Evolutionary conservation across 2,888 invertebrate species (phyloP).

Genomic region (Gymnocheta viridis): DNA sequence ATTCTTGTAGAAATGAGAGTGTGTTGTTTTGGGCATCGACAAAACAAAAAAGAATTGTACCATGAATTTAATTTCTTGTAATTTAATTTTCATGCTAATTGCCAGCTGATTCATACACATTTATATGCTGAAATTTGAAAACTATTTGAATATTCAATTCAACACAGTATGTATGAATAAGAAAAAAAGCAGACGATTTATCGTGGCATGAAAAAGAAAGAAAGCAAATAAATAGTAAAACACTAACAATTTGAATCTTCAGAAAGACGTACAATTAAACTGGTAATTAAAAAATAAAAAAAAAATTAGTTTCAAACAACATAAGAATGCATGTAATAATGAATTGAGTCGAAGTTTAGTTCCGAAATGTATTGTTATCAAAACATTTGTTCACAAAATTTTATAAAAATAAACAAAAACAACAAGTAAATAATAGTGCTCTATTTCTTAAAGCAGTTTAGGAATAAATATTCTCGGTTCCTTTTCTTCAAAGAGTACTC

Average conservation of each 20-base stretch:
- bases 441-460: too few relatives aligned
- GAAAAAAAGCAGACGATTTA: neutral
- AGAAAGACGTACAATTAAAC: too few relatives aligned
- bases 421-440: too few relatives aligned
- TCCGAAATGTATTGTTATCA: too few relatives aligned
- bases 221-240: too few relatives aligned
- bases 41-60: neutral
- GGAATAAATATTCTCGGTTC: too few relatives aligned
- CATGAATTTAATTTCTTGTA: conserved; percentile 11
- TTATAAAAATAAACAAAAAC: too few relatives aligned
- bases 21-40: conserved; percentile 12
- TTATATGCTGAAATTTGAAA: neutral
- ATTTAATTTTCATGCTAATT: conserved; percentile 16
- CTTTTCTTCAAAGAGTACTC: too few relatives aligned
- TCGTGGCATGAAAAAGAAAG: neutral
- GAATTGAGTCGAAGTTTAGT: too few relatives aligned
- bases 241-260: neutral
- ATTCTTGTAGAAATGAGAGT: neutral
- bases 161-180: neutral
- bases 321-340: too few relatives aligned
- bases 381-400: too few relatives aligned
- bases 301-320: too few relatives aligned
- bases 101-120: conserved; percentile 29
- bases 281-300: neutral
- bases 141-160: neutral